Percentiles rank a stretch among this genome's conserved stretches.
Conservation (phyloP, 2,113 vertebrate species). For the Sporophila hypoxantha region DNA sequence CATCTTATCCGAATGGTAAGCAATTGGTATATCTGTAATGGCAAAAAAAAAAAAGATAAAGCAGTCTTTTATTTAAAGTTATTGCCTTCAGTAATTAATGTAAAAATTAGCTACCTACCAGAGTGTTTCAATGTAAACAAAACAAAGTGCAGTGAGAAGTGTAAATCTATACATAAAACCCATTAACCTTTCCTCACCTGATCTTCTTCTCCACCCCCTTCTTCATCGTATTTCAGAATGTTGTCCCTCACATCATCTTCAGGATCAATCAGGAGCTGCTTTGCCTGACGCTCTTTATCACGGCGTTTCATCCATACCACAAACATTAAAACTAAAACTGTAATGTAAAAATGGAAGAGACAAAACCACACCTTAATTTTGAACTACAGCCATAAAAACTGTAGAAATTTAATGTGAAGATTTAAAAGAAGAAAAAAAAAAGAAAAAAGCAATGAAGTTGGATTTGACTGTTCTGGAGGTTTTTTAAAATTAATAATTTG, state of each 20-base stretch:
- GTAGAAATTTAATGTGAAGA: background rate
- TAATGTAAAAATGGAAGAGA: background rate
- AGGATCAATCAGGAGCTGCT: constrained; percentile 93
- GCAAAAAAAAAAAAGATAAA: background rate
- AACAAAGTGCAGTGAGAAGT: background rate
- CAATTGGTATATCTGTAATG: background rate
- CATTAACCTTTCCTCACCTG: constrained; percentile 74
- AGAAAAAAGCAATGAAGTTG: background rate
- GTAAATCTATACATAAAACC: background rate
- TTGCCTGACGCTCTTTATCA: constrained; percentile 93
- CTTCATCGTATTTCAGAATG: constrained; percentile 97
- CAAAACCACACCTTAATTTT: background rate
- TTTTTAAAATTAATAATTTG: background rate
- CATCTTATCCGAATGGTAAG: background rate
- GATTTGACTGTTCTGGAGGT: background rate
- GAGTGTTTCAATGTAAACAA: background rate
- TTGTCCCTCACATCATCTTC: constrained; percentile 96
- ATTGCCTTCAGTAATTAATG: background rate
- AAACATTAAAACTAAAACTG: constrained; percentile 92
- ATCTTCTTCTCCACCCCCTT: constrained; percentile 97
- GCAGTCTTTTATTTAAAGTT: background rate
- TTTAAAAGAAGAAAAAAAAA: background rate
- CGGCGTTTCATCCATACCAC: constrained; percentile 97
- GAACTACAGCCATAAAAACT: background rate
- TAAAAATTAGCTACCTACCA: background rate